Percentiles rank a stretch among this genome's conserved stretches.
These are phyloP conservation scores for Oeneis ivallda DNA, from an alignment of 2,888 invertebrate genomes.

Conservation along the genomic window DNA sequence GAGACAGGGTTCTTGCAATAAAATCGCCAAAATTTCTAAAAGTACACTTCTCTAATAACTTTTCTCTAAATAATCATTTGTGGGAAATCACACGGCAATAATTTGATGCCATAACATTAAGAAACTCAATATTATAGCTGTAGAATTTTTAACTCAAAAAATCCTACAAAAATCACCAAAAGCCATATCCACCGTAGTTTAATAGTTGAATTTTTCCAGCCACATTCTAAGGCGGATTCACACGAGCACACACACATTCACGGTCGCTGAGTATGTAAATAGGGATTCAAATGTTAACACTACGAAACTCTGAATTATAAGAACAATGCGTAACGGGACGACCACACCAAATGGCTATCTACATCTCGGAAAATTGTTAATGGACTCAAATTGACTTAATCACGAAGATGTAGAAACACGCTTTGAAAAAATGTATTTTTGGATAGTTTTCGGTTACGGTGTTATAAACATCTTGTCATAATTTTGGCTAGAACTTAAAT, in stretches of 20 bases:
- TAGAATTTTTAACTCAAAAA: too few relatives aligned
- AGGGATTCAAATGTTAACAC: slow-evolving; percentile 60
- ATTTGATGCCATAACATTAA: too few relatives aligned
- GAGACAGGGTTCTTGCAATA: too few relatives aligned
- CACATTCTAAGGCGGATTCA: slow-evolving; percentile 72
- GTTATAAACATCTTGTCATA: not conserved
- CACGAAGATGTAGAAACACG: slow-evolving; percentile 9
- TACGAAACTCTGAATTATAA: slow-evolving; percentile 45
- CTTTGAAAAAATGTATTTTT: slow-evolving; percentile 3
- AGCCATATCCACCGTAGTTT: slow-evolving; percentile 54
- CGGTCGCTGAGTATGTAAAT: slow-evolving; percentile 78
- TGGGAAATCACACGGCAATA: too few relatives aligned
- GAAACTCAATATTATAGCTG: too few relatives aligned
- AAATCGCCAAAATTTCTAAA: too few relatives aligned
- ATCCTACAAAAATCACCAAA: slow-evolving; percentile 28
- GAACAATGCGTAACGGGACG: slow-evolving; percentile 51
- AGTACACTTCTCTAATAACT: too few relatives aligned
- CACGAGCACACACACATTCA: slow-evolving; percentile 72
- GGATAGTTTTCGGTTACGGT: slow-evolving; percentile 3
- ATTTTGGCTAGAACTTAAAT: not conserved
- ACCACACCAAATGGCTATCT: slow-evolving; percentile 36
- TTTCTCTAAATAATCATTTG: too few relatives aligned
- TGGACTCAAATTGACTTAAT: slow-evolving; percentile 28
- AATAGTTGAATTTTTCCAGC: slow-evolving; percentile 64
- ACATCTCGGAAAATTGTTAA: slow-evolving; percentile 35